A percentile compares a stretch with the other conserved stretches of the same genome.
Conservation (phyloP, 2,888 invertebrate species). For the Dascillus cervinus region DNA sequence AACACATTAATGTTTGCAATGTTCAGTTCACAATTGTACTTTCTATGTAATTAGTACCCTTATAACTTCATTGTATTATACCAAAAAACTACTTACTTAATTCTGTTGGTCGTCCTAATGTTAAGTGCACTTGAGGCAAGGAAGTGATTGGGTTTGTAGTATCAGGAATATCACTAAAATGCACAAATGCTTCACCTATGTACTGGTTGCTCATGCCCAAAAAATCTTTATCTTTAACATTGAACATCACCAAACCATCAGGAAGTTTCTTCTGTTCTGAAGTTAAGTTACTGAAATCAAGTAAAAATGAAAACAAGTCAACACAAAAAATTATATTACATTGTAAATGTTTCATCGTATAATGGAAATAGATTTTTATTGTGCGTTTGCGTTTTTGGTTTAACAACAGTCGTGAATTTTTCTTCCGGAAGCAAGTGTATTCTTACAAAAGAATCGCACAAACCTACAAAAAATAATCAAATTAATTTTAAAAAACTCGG, state of each 20-base stretch:
- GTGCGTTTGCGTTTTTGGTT: slow-evolving; percentile 84
- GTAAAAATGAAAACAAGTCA: too few species aligned
- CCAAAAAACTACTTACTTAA: slow-evolving; percentile 49
- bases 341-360: slow-evolving; percentile 89
- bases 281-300: slow-evolving; percentile 62
- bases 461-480: slow-evolving; percentile 48
- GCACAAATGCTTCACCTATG: slow-evolving; percentile 87
- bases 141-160: slow-evolving; percentile 52
- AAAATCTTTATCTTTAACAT: slow-evolving; percentile 94
- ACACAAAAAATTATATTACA: slow-evolving; percentile 56
- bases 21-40: too few species aligned
- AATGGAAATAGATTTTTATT: slow-evolving; percentile 89
- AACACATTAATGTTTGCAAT: too few species aligned
- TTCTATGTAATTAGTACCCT: too few species aligned
- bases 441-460: slow-evolving; percentile 90
- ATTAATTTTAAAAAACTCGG: too few species aligned
- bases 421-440: slow-evolving; percentile 79
- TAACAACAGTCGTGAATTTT: slow-evolving; percentile 63
- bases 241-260: slow-evolving; percentile 75
- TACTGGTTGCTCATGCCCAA: slow-evolving; percentile 87
- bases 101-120: slow-evolving; percentile 60
- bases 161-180: slow-evolving; percentile 67
- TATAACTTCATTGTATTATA: too few species aligned
- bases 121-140: slow-evolving; percentile 66
- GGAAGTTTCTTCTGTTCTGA: slow-evolving; percentile 60